Evolutionary conservation across 1,140 invertebrate species (phyloP), one percentile per base, ranked within the genome.

Genomic region (Gonioctena quinquepunctata): DNA sequence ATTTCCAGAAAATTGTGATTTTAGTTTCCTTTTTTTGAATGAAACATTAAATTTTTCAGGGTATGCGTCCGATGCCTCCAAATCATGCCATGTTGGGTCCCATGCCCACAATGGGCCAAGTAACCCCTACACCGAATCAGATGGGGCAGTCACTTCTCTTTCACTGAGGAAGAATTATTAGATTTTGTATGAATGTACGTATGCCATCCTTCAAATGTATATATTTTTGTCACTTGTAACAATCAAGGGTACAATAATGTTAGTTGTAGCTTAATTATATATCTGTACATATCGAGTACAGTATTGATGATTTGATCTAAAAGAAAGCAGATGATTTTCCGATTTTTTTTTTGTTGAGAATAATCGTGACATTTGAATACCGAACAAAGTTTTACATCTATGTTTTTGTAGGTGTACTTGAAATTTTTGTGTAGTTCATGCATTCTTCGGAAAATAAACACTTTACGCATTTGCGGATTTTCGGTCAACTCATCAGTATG

Each of bases 131-230:
- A 22, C 73, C 74, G 48, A 71, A 69, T 25, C 75, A 75, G 21
- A 69, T 77, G 64, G 76, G 72, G 0, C 79, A 81, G 56, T 79
- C 77, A 8, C 68, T 82, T 21, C 66, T 82, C 56, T 82, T 82
- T 68, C 79, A 82, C 68, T 82, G 75, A 77, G 63, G 42, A 23
- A 22, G 75, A 76, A 42, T 22, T 33, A 16, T 27, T 64, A 60
- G 27, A 19, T 42, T 59, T 59, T 68, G 54, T 33, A 56, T 59
- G 54, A 68, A 68, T 68, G 56, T 68, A 57, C 26, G 23, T 64
- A 66, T 56, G 65, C 68, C 68, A 68, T 74, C 59, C 27, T 56
- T 64, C 67, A 59, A 66, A 68, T 68, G 60, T 71, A 74, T 61
- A 71, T 74, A 68, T 66, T 72, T 59, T 68, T 48, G 13, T 59